phyloP scores from a whole-genome alignment of 2,113 vertebrate species.

The Peromyscus maniculatus region DNA sequence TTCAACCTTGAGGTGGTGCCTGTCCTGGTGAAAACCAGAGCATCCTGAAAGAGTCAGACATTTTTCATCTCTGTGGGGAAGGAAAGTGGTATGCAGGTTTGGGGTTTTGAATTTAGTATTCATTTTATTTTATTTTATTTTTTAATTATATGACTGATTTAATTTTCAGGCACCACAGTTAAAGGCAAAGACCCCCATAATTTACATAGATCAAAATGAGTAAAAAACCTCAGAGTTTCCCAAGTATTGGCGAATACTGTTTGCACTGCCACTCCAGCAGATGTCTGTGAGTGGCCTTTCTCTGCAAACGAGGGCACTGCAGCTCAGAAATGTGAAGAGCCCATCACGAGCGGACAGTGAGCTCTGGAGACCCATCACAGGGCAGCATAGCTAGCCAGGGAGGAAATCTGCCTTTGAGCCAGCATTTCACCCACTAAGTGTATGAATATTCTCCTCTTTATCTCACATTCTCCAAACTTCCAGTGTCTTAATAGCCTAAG shows the following conservation, averaged over 20 bases:
- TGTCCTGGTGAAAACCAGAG: conserved; percentile 3
- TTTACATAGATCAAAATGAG: conserved; percentile 5
- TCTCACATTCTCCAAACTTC: background rate
- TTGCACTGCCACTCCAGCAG: too few species aligned
- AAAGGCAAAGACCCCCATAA: conserved; percentile 14
- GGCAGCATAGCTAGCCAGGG: background rate
- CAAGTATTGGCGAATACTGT: background rate
- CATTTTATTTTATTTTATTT: conserved; percentile 43
- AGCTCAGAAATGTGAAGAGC: background rate
- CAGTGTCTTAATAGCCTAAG: background rate
- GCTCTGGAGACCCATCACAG: background rate
- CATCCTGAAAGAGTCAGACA: background rate
- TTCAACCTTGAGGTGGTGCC: conserved; percentile 39
- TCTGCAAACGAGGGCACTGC: background rate
- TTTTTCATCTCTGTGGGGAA: background rate
- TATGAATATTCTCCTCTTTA: background rate
- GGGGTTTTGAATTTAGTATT: conserved; percentile 25
- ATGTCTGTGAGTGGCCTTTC: background rate
- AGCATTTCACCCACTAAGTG: background rate
- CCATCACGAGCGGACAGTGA: background rate
- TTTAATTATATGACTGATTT: background rate
- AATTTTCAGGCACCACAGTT: background rate
- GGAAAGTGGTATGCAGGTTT: background rate
- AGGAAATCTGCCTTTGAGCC: background rate
- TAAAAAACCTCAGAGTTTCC: conserved; percentile 2